A percentile compares a stretch with the other conserved stretches of the same genome.
Evolutionary conservation across 2,797 vertebrate genomes (phyloP).

Genomic region (Lagorchestes hirsutus): DNA sequence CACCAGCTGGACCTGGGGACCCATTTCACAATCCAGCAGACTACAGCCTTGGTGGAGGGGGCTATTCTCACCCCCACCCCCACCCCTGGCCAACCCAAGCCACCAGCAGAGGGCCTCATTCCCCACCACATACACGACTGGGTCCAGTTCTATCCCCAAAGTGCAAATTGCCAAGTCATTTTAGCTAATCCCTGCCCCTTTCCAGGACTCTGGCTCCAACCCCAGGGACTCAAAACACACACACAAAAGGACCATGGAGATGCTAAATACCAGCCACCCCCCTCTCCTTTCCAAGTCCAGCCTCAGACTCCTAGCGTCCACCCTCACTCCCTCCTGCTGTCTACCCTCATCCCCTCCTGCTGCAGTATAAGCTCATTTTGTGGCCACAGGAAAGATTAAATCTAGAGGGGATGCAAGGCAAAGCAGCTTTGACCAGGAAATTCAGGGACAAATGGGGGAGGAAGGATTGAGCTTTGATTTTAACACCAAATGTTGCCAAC

Average conservation of each 20-base stretch:
- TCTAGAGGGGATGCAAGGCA: not conserved
- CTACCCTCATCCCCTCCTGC: not conserved
- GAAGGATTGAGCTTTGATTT: not conserved
- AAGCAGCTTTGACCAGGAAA: not conserved
- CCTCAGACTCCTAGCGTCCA: not conserved
- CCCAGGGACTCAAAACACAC: not conserved
- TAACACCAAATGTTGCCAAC: not conserved
- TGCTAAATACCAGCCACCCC: not conserved
- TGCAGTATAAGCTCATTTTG: constrained; percentile 3
- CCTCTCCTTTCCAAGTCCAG: not conserved
- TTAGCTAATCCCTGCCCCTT: constrained; percentile 1
- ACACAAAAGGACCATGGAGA: not conserved
- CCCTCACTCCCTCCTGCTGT: not conserved
- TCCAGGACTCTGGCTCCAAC: not conserved
- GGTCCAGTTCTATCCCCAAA: not conserved
- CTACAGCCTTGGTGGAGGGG: constrained; percentile 43
- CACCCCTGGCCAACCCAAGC: not conserved
- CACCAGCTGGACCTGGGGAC: constrained; percentile 74
- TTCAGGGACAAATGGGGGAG: too few species aligned
- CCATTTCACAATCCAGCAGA: constrained; percentile 66
- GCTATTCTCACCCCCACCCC: not conserved
- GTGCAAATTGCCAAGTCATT: not conserved
- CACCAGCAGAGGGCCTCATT: constrained; percentile 12
- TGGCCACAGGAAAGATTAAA: not conserved
- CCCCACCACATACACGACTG: not conserved